These are phyloP conservation scores for Momotus momota DNA, from an alignment of 2,797 vertebrate species.

Conservation along the genomic window DNA sequence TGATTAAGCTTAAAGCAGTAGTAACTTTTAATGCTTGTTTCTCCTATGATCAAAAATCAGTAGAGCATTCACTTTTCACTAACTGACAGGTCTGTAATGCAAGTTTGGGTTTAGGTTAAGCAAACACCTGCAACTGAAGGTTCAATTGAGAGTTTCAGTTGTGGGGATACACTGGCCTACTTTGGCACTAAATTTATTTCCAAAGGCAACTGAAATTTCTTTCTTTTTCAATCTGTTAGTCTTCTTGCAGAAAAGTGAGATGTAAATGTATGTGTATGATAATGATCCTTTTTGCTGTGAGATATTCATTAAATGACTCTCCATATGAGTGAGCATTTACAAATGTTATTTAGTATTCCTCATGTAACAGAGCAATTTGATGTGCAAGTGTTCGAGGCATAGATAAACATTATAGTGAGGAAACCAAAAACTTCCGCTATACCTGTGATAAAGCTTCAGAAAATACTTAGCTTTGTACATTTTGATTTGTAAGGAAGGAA, in stretches of 20 bases:
- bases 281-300: not conserved
- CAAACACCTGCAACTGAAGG: not conserved
- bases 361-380: not conserved
- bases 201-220: not conserved
- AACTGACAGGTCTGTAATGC: not conserved
- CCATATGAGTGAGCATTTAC: not conserved
- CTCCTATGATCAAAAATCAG: conserved; percentile 14
- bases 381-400: not conserved
- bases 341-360: not conserved
- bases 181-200: not conserved
- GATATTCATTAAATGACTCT: not conserved
- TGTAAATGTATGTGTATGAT: not conserved
- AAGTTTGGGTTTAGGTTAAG: conserved; percentile 17
- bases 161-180: not conserved
- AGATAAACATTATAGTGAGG: not conserved
- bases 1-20: conserved; percentile 51
- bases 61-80: conserved; percentile 19
- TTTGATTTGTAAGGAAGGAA: not conserved
- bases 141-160: not conserved
- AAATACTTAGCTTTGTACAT: not conserved
- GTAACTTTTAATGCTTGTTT: conserved; percentile 19
- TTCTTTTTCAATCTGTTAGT: not conserved
- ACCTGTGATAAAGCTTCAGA: not conserved
- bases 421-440: not conserved
- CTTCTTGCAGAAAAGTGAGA: not conserved